A percentile compares a stretch with the other conserved stretches of the same genome.
Conservation (phyloP, 2,113 vertebrate species). For the Antechinus stuartii region DNA sequence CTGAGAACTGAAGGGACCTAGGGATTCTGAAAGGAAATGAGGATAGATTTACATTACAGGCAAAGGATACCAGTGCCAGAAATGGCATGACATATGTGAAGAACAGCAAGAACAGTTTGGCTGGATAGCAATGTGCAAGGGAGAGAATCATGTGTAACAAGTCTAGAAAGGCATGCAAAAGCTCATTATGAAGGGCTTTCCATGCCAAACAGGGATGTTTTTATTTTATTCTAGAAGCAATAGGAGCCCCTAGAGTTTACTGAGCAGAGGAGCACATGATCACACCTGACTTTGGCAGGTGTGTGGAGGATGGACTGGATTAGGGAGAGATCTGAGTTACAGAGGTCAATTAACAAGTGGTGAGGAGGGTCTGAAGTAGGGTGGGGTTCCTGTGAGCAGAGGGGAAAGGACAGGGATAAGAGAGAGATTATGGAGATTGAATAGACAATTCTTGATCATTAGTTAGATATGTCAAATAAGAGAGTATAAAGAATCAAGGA, state of each 20-base stretch:
- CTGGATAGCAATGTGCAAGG: not conserved
- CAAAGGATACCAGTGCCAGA: not conserved
- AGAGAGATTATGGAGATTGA: not conserved
- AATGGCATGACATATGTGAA: not conserved
- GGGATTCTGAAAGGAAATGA: not conserved
- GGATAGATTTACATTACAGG: not conserved
- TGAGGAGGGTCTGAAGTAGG: not conserved
- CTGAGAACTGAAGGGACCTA: not conserved
- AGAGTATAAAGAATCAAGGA: not conserved
- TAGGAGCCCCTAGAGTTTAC: not conserved
- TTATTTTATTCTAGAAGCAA: not conserved
- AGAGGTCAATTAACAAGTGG: not conserved
- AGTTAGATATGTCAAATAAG: not conserved
- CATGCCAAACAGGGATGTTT: not conserved
- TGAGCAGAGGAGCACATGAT: not conserved
- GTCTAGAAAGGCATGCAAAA: not conserved
- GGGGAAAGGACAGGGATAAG: not conserved
- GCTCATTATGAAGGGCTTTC: not conserved
- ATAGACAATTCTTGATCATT: not conserved
- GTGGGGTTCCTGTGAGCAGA: not conserved
- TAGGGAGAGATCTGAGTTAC: not conserved
- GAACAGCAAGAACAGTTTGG: not conserved
- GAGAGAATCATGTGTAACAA: not conserved
- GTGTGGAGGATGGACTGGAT: not conserved
- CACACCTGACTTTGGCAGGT: not conserved